A percentile compares a stretch with the other conserved stretches of the same genome.
Evolutionary conservation across 35 echinoderm and acorn worm species (phyloP).

Genomic region (Lytechinus variegatus): DNA sequence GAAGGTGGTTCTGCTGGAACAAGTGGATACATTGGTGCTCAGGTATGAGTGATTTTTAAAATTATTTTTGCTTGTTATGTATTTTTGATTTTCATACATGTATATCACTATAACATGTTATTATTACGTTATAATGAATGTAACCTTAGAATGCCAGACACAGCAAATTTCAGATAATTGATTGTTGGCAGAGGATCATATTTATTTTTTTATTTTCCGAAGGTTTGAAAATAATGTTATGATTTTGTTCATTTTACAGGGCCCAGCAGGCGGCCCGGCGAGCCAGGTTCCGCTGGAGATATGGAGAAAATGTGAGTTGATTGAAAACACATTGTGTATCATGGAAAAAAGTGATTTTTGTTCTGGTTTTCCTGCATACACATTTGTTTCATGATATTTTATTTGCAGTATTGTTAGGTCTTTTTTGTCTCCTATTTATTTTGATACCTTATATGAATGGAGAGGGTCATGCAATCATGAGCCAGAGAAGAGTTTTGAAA

Average conservation of each 20-base stretch:
- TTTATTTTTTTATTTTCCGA: neutral
- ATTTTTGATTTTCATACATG: neutral
- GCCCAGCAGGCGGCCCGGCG: conserved; percentile 29
- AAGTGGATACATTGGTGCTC: conserved; percentile 22
- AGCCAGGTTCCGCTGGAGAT: conserved; percentile 32
- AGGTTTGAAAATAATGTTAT: neutral
- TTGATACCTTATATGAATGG: too few species aligned
- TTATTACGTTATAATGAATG: neutral
- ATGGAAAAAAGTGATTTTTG: too few species aligned
- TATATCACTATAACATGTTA: too few species aligned
- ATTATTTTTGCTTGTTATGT: neutral
- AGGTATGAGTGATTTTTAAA: neutral
- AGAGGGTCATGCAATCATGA: too few species aligned
- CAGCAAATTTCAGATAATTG: too few species aligned
- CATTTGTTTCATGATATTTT: too few species aligned
- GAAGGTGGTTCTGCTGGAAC: conserved; percentile 18
- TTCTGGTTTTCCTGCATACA: too few species aligned
- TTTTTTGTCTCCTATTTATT: too few species aligned
- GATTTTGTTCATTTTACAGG: neutral
- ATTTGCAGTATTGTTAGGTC: too few species aligned
- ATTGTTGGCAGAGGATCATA: neutral
- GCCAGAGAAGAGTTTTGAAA: too few species aligned
- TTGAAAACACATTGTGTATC: neutral
- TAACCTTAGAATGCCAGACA: too few species aligned
- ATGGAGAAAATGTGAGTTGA: conserved; percentile 42